Evolutionary conservation across 2,888 invertebrate species (phyloP), one percentile per base, ranked within the genome.

Genomic region (Folsomia manolachei): DNA sequence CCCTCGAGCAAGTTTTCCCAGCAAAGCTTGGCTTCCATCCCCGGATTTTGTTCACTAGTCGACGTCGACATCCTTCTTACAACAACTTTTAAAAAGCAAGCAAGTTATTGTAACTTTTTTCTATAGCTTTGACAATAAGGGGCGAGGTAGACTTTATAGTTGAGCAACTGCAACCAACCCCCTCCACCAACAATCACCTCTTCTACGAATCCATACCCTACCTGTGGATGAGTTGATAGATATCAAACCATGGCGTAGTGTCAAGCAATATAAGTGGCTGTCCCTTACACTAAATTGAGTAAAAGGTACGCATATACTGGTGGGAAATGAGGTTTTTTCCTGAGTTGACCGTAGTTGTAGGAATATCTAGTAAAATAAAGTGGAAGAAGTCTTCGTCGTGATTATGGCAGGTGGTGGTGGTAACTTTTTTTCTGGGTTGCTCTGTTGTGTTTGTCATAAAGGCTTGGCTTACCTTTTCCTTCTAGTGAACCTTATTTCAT

Each of bases 1-100:
- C 67, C 67, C 67, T 67, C 67, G 53, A 67, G 67, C 67, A 21
- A 56, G 4, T 26, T 67, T 67, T 56, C 67, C 67, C 53, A 67
- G 23, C 56, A 25, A 7, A 18, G 25, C 24, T 39, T n/a, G n/a
- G 39, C 62, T n/a, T 66, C n/a, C 66, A 67, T 23, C 67, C 67
- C 67, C 67, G 67, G 67, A 67, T 56, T 66, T 67, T 56, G 56
- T 56, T 56, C 25, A 21, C n/a, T 19, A n/a, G n/a, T n/a, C n/a
- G n/a, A n/a, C n/a, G n/a, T 21, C 26, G 27, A 52, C 26, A 52
- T 67, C 53, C 53, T 67, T 56, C 56, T 56, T n/a, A n/a, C n/a
- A n/a, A n/a, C n/a, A n/a, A 19, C 21, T n/a, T 56, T 56, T 21
- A 14, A 7, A 19, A 14, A 7, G 19, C 56, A 56, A 56, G 18